Evolutionary conservation across 2,797 vertebrate genomes (phyloP), one percentile per base, ranked within the genome.

Genomic region (Leucoraja ocellata): DNA sequence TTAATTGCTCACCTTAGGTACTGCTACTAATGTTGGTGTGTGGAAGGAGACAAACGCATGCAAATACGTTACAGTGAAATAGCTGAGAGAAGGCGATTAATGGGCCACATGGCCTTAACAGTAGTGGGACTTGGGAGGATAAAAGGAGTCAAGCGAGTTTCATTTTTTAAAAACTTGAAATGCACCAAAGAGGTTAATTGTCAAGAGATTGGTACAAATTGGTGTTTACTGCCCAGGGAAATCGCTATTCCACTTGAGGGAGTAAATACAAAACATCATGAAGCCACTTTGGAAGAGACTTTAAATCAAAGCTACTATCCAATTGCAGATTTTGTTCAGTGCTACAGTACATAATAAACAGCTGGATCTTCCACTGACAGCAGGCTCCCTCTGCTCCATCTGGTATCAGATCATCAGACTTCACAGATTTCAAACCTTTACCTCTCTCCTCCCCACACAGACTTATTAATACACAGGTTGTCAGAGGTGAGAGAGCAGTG

Each of bases 331-430:
- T 68, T 88, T 36, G 14, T 68, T 68, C n/a, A 23, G 63, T 36
- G 61, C n/a, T 36, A 32, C 84, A 68, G 63, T 68, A 36, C 7
- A 2, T 21, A 36, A 68, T 88, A 21, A 88, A 36, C 84, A 65
- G 84, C 28, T 88, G 14, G 84, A 68, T 8, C 63, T 88, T 88
- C 84, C 63, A n/a, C n/a, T 88, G n/a, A 88, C 84, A 68, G 84
- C n/a, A 68, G 84, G 2, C 61, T 88, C 0, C 14, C 61, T 88
- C 14, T 88, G 14, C 36, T 88, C 61, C 58, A 21, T 68, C 84
- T 88, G 61, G 65, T 6, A 68, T 32, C 63, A 88, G 16, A 36
- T 68, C 18, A 68, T 88, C 84, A 88, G 63, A 88, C 84, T 13
- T 79, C 78, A 79, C 77, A 79, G 78, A 32, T 32, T 16, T 65